Evolutionary conservation across 2,113 vertebrate species (phyloP).

Genomic region (Ovibos moschatus): DNA sequence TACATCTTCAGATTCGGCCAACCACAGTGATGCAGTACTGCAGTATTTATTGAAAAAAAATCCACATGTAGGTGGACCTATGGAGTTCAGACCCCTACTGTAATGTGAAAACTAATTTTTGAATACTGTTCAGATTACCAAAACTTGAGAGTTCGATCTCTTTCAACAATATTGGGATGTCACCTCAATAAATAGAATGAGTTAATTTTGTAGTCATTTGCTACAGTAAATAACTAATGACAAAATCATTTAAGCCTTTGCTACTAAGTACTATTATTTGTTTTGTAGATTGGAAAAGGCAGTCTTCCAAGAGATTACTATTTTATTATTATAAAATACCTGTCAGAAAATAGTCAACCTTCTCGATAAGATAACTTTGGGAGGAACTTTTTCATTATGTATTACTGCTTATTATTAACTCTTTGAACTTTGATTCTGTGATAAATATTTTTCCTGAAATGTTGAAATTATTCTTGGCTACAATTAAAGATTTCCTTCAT

Average conservation of each 20-base stretch:
- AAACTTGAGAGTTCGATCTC: neutral
- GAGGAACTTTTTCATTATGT: neutral
- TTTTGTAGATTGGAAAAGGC: neutral
- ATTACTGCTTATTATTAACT: neutral
- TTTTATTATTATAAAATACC: neutral
- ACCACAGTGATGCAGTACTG: neutral
- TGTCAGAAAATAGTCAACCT: neutral
- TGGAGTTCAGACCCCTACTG: neutral
- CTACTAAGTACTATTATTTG: neutral
- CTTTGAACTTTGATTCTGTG: neutral
- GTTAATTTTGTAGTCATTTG: neutral
- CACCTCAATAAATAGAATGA: neutral
- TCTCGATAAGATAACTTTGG: neutral
- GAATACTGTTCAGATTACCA: neutral
- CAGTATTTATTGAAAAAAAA: neutral
- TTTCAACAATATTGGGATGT: neutral
- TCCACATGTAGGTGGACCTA: neutral
- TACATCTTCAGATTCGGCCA: neutral
- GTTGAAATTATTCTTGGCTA: neutral
- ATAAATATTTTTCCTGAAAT: neutral
- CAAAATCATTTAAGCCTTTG: conserved; percentile 23
- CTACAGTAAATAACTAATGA: neutral
- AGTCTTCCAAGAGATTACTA: neutral
- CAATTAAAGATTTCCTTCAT: neutral
- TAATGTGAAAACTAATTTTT: conserved; percentile 14